These are phyloP conservation scores for Sesia bembeciformis DNA, from an alignment of 2,888 invertebrate genomes.

Conservation along the genomic window DNA sequence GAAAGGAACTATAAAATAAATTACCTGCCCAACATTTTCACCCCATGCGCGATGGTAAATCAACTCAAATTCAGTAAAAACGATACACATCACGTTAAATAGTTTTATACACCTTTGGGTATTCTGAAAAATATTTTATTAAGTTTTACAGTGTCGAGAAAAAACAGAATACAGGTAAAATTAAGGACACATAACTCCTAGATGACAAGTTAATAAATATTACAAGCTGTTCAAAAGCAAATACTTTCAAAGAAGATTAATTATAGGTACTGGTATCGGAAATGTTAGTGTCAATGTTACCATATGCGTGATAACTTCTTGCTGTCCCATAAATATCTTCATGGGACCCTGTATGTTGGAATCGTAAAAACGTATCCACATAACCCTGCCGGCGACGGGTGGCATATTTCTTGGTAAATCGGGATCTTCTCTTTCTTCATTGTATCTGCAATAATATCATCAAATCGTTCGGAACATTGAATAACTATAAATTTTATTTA, in stretches of 20 bases:
- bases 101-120: conserved; percentile 83
- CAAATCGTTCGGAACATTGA: too few species aligned
- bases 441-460: conserved; percentile 68
- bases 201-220: too few species aligned
- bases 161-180: too few species aligned
- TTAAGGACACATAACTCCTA: too few species aligned
- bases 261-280: too few species aligned
- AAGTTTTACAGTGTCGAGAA: too few species aligned
- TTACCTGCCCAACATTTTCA: conserved; percentile 81
- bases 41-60: conserved; percentile 89
- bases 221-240: too few species aligned
- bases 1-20: not conserved
- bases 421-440: conserved; percentile 83
- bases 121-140: conserved; percentile 64
- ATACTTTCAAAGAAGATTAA: too few species aligned
- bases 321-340: conserved; percentile 66
- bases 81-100: conserved; percentile 85
- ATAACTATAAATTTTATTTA: too few species aligned
- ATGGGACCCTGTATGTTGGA: conserved; percentile 84
- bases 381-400: conserved; percentile 85
- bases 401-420: conserved; percentile 84
- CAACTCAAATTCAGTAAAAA: conserved; percentile 87
- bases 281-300: conserved; percentile 14
- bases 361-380: conserved; percentile 88
- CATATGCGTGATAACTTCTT: conserved; percentile 62